Conservation (phyloP, 1,140 invertebrate species). For the Sinonovacula constricta region DNA sequence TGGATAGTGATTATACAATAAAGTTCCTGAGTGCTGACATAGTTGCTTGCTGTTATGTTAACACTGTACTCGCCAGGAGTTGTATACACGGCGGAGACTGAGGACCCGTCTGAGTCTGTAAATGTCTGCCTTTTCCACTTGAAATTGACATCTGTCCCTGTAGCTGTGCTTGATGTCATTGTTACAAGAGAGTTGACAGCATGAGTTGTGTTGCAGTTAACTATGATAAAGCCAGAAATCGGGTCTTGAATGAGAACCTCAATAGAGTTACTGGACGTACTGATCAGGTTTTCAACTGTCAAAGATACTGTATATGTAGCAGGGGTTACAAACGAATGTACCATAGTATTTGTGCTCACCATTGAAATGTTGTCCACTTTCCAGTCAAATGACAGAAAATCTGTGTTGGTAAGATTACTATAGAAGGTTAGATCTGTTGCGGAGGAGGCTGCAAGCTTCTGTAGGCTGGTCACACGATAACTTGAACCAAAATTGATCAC, state of each 20-base stretch:
- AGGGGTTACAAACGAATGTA: slow-evolving; percentile 31
- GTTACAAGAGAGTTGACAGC: slow-evolving; percentile 36
- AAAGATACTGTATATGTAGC: slow-evolving; percentile 49
- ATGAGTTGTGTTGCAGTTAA: slow-evolving; percentile 45
- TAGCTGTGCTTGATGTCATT: slow-evolving; percentile 29
- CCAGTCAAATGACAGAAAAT: slow-evolving; percentile 53
- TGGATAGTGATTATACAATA: slow-evolving; percentile 49
- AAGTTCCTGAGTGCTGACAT: slow-evolving; percentile 37
- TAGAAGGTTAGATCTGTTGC: slow-evolving; percentile 29
- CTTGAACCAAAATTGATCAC: slow-evolving; percentile 43
- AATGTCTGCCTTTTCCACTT: slow-evolving; percentile 37
- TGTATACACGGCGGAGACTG: slow-evolving; percentile 28
- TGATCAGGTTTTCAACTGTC: slow-evolving; percentile 61
- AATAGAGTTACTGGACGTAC: slow-evolving; percentile 14
- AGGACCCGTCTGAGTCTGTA: background rate
- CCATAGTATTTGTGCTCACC: background rate
- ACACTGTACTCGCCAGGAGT: slow-evolving; percentile 53
- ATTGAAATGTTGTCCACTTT: slow-evolving; percentile 23
- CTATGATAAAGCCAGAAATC: slow-evolving; percentile 50
- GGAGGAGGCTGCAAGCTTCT: slow-evolving; percentile 37
- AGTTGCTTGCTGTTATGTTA: slow-evolving; percentile 57
- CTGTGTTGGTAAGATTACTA: slow-evolving; percentile 28
- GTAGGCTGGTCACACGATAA: slow-evolving; percentile 43
- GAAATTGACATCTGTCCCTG: slow-evolving; percentile 58
- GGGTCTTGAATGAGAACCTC: slow-evolving; percentile 54